Evolutionary conservation across 2,113 vertebrate genomes (phyloP).

Genomic region (Heptranchias perlo): DNA sequence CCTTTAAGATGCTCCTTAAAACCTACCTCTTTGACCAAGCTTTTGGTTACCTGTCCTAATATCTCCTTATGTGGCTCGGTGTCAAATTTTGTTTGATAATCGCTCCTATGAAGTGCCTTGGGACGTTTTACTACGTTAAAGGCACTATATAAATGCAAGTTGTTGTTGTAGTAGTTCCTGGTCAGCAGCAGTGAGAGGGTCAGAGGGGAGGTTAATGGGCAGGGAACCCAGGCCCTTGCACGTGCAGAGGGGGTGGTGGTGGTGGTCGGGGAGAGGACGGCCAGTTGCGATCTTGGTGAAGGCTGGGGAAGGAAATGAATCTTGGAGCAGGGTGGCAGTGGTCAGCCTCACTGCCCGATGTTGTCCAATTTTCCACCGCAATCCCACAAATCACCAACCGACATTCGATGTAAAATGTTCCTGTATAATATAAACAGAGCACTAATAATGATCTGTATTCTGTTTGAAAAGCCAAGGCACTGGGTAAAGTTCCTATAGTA

Average conservation of each 20-base stretch:
- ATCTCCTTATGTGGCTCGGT: too few species aligned
- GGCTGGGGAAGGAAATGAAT: background rate
- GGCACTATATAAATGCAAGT: too few species aligned
- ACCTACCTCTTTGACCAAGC: too few species aligned
- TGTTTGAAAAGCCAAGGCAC: background rate
- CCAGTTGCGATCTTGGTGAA: background rate
- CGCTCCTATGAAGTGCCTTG: too few species aligned
- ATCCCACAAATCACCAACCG: background rate
- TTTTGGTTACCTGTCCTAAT: too few species aligned
- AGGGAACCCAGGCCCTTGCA: background rate
- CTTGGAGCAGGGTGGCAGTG: background rate
- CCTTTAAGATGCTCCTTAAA: too few species aligned
- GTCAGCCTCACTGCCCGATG: too few species aligned
- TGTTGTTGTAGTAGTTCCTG: too few species aligned
- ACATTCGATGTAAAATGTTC: too few species aligned
- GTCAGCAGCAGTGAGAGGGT: background rate
- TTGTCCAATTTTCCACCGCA: background rate
- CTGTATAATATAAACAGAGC: background rate
- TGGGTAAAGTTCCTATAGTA: background rate
- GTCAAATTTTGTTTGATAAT: too few species aligned
- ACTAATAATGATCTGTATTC: background rate
- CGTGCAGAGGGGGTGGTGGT: background rate
- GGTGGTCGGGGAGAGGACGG: background rate
- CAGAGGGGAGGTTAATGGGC: background rate
- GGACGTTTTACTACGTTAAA: too few species aligned